These are phyloP conservation scores for Ips nitidus DNA, from an alignment of 1,140 invertebrate genomes.

Conservation along the genomic window DNA sequence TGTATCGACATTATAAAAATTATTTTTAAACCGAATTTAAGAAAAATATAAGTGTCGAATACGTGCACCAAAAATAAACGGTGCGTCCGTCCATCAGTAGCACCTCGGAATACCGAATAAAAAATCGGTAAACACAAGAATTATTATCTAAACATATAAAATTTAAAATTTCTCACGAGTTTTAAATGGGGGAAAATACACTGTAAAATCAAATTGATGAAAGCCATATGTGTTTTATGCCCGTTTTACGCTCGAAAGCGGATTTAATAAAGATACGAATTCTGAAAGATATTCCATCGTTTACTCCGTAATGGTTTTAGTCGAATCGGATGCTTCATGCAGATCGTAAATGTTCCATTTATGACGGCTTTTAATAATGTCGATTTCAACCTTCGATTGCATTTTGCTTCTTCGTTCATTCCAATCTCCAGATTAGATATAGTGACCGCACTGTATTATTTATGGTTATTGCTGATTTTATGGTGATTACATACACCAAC, in stretches of 20 bases:
- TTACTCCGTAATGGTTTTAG: neutral
- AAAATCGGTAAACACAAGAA: constrained; percentile 30
- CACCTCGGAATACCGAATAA: constrained; percentile 28
- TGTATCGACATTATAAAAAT: neutral
- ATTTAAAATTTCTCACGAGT: constrained; percentile 34
- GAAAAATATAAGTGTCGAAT: constrained; percentile 9
- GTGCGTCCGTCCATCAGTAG: constrained; percentile 17
- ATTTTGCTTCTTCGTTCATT: no score
- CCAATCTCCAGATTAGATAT: no score
- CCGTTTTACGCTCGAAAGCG: constrained; percentile 26
- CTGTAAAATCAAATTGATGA: constrained; percentile 32
- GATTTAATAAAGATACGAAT: constrained; percentile 18
- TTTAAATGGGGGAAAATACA: constrained; percentile 28
- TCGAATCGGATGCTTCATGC: no score
- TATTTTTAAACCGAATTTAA: constrained; percentile 1
- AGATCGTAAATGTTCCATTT: no score
- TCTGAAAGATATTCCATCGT: constrained; percentile 17
- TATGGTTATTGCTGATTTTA: no score
- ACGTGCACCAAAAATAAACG: constrained; percentile 8
- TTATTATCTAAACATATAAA: constrained; percentile 36
- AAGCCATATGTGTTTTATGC: constrained; percentile 35
- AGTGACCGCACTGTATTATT: no score
- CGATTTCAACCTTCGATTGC: no score
- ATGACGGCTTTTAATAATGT: no score
- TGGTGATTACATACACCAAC: no score